Percentiles rank a stretch among this genome's conserved stretches.
These are phyloP conservation scores for Pteruthius melanotis DNA, from an alignment of 2,113 vertebrate genomes.

Conservation along the genomic window DNA sequence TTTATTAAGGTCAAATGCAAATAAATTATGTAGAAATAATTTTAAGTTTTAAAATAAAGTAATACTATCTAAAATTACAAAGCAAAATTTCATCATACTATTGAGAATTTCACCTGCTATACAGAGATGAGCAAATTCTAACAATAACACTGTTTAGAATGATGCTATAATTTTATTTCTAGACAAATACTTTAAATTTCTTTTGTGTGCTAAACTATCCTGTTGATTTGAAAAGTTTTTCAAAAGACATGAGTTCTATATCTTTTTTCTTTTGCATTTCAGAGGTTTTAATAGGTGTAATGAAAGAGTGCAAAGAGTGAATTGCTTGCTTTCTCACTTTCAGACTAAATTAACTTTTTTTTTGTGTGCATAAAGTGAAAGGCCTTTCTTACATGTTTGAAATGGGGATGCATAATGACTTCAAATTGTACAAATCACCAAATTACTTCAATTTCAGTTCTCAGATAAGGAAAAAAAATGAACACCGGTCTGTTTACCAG, in stretches of 20 bases:
- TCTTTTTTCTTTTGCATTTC: background rate
- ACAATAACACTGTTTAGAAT: background rate
- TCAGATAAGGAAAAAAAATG: background rate
- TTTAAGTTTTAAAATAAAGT: background rate
- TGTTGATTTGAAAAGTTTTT: background rate
- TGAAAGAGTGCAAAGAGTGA: background rate
- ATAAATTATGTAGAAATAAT: background rate
- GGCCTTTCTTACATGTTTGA: background rate
- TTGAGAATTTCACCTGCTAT: background rate
- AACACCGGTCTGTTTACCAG: background rate
- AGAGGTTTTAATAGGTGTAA: background rate
- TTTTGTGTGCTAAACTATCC: background rate
- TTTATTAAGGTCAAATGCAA: background rate
- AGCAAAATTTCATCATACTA: background rate
- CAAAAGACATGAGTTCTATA: background rate
- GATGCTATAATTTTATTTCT: background rate
- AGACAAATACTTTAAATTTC: background rate
- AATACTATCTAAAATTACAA: background rate
- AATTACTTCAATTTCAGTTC: background rate
- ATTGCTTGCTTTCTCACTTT: background rate
- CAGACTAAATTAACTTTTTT: background rate
- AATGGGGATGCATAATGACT: background rate
- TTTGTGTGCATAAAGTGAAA: background rate
- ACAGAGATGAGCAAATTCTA: background rate
- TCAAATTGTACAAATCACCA: background rate